phyloP scores from a whole-genome alignment of 2,113 vertebrate genomes.

The Regulus satrapa region DNA sequence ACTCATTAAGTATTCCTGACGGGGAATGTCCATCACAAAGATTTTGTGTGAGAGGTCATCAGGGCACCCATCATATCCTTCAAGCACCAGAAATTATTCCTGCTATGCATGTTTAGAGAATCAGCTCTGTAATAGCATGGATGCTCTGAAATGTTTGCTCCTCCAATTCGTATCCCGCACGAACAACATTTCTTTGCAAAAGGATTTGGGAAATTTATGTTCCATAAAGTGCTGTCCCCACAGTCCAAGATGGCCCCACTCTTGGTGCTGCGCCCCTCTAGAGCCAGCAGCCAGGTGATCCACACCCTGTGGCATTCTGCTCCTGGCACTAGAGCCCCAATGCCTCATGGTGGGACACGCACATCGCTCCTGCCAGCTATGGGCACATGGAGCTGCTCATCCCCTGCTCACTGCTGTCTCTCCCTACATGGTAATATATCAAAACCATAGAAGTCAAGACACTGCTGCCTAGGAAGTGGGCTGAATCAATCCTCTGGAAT shows the following conservation, averaged over 20 bases:
- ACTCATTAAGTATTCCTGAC: background rate
- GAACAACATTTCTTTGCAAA: background rate
- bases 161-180: fast-evolving
- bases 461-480: background rate
- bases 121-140: fast-evolving
- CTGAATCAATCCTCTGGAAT: background rate
- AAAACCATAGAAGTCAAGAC: background rate
- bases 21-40: background rate
- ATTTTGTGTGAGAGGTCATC: background rate
- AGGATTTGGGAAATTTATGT: background rate
- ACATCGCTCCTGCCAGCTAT: background rate
- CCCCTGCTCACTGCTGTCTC: background rate
- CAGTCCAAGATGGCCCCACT: background rate
- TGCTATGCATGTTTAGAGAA: background rate
- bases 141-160: background rate
- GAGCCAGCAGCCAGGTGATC: background rate
- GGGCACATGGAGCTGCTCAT: background rate
- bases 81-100: background rate
- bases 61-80: background rate
- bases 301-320: background rate
- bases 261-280: background rate
- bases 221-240: background rate
- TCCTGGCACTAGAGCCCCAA: background rate
- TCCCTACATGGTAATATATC: background rate
- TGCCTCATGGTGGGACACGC: background rate